Percentiles rank a stretch among this genome's conserved stretches.
Conservation (phyloP, 2,797 vertebrate species). For the Gallirallus australis region DNA sequence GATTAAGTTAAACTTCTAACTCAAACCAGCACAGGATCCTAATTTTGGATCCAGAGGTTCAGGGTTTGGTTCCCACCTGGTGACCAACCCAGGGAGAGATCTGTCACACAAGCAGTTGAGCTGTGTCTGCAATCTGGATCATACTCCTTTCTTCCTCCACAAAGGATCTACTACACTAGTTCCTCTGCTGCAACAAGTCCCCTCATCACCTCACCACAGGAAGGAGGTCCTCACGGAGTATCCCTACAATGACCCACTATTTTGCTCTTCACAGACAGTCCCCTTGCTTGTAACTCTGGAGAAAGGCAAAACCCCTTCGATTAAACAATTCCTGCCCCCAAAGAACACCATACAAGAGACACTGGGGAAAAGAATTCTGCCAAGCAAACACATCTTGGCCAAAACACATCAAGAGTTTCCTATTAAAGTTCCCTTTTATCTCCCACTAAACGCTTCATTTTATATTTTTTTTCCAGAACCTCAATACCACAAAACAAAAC, state of each 20-base stretch:
- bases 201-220: neutral
- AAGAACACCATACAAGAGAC: conserved; percentile 76
- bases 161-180: neutral
- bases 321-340: conserved; percentile 71
- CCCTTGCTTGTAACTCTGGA: conserved; percentile 63
- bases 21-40: conserved; percentile 8
- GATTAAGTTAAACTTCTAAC: conserved; percentile 20
- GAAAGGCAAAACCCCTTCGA: conserved; percentile 77
- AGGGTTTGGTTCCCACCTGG: conserved; percentile 56
- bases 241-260: conserved; percentile 19
- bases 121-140: conserved; percentile 55
- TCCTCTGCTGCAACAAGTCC: conserved; percentile 27
- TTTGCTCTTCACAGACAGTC: conserved; percentile 62
- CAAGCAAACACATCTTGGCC: conserved; percentile 58
- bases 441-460: conserved; percentile 50
- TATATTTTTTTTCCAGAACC: conserved; percentile 51
- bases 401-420: conserved; percentile 71
- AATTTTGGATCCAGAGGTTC: conserved; percentile 14
- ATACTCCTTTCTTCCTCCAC: conserved; percentile 23
- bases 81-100: conserved; percentile 19
- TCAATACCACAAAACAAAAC: conserved; percentile 63
- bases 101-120: conserved; percentile 34
- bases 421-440: conserved; percentile 75
- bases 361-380: conserved; percentile 60
- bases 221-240: conserved; percentile 21